Conservation (phyloP, 1,140 invertebrate genomes). For the Macrotrachela quadricornifera region DNA sequence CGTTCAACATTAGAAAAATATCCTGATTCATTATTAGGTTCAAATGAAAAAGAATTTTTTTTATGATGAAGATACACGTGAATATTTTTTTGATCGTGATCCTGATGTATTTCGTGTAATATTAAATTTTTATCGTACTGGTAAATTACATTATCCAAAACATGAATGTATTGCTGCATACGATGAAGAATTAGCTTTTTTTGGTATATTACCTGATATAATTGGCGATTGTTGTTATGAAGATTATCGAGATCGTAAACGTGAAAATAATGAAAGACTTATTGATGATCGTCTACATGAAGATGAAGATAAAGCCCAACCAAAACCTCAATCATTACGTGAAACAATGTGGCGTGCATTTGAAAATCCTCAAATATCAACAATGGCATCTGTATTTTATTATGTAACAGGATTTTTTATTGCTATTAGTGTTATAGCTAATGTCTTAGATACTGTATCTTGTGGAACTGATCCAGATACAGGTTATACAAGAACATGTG, state of each 20-base stretch:
- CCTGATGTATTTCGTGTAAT: conserved; percentile 97
- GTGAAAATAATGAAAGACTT: conserved; percentile 91
- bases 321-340: conserved; percentile 46
- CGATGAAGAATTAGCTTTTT: conserved; percentile 95
- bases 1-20: conserved; percentile 95
- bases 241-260: conserved; percentile 87
- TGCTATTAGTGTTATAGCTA: conserved; percentile 92
- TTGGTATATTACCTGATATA: conserved; percentile 95
- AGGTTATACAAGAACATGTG: conserved; percentile 67
- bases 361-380: conserved; percentile 95
- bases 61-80: conserved; percentile 86
- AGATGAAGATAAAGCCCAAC: conserved; percentile 12
- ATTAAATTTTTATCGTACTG: conserved; percentile 93
- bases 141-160: conserved; percentile 93
- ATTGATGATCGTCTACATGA: conserved; percentile 65
- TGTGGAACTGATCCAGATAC: conserved; percentile 36
- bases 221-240: conserved; percentile 96
- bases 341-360: conserved; percentile 98
- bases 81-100: conserved; percentile 98
- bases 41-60: conserved; percentile 96
- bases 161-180: conserved; percentile 90
- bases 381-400: conserved; percentile 91
- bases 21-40: conserved; percentile 88
- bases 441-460: conserved; percentile 81
- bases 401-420: conserved; percentile 99